These are phyloP conservation scores for Pangasius mekongensis DNA, from an alignment of 2,797 vertebrate species.

Conservation along the genomic window DNA sequence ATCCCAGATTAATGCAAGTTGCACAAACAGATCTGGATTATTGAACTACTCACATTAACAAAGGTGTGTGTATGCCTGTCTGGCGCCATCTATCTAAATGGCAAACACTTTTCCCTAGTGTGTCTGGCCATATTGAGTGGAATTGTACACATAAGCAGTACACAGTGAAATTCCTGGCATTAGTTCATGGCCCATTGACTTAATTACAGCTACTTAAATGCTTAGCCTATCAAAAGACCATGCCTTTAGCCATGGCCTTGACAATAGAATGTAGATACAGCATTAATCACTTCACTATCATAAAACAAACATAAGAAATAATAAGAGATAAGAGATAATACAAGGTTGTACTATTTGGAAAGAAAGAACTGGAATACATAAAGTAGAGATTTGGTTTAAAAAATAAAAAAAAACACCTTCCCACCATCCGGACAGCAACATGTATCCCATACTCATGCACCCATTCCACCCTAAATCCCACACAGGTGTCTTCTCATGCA, in stretches of 20 bases:
- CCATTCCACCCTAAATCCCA: slow-evolving; percentile 69
- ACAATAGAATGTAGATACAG: slow-evolving; percentile 12
- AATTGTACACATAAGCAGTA: slow-evolving; percentile 3
- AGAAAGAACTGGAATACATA: background rate
- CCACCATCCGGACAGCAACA: slow-evolving; percentile 58
- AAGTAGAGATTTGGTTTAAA: background rate
- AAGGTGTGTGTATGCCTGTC: slow-evolving; percentile 6
- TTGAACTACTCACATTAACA: background rate
- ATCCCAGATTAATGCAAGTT: background rate
- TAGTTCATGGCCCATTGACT: slow-evolving; percentile 41
- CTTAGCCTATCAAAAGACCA: slow-evolving; percentile 19
- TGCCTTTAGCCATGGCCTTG: slow-evolving; percentile 1
- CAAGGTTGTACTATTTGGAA: background rate
- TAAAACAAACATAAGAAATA: slow-evolving; percentile 21
- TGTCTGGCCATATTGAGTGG: slow-evolving; percentile 15
- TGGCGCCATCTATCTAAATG: slow-evolving; percentile 19
- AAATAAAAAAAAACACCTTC: background rate
- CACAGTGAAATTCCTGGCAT: slow-evolving; percentile 38
- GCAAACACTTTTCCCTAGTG: slow-evolving; percentile 33
- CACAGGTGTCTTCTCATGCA: slow-evolving; percentile 72
- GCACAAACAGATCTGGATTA: slow-evolving; percentile 8
- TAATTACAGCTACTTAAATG: slow-evolving; percentile 38
- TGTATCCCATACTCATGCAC: slow-evolving; percentile 14
- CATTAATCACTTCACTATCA: background rate
- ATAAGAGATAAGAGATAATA: slow-evolving; percentile 6